Conservation (phyloP, 2,797 vertebrate species). For the Dicrostonyx torquatus region DNA sequence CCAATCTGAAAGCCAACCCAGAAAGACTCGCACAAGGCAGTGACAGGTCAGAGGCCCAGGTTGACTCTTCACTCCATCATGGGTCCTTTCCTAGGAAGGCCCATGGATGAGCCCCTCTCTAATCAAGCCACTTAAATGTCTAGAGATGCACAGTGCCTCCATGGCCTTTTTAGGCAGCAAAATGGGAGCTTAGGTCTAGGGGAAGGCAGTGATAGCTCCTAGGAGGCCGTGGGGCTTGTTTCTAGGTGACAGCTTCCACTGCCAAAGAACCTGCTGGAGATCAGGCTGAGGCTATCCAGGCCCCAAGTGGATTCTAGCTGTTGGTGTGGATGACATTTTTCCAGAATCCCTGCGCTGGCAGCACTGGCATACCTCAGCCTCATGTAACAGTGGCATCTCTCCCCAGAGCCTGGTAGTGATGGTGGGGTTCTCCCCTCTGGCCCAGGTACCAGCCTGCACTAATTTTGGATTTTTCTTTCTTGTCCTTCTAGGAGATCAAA, state of each 20-base stretch:
- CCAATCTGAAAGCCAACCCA: neutral
- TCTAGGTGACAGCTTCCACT: neutral
- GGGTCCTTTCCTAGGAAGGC: neutral
- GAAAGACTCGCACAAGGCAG: neutral
- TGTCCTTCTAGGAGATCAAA: neutral
- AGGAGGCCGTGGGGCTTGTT: neutral
- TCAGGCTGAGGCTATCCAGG: neutral
- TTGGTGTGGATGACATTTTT: neutral
- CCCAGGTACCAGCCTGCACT: neutral
- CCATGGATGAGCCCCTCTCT: neutral
- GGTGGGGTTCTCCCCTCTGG: accelerated
- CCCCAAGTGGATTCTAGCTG: neutral
- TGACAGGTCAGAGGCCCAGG: neutral
- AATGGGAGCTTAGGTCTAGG: neutral
- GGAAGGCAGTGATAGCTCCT: neutral
- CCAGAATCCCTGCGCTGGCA: neutral
- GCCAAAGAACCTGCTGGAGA: neutral
- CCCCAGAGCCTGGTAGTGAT: neutral
- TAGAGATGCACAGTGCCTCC: neutral
- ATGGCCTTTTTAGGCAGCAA: neutral
- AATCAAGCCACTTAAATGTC: neutral
- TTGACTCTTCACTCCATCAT: neutral
- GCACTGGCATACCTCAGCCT: neutral
- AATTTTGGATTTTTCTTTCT: conserved; percentile 43
- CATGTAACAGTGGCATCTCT: neutral